Evolutionary conservation across 2,888 invertebrate species (phyloP), one percentile per base, ranked within the genome.

Genomic region (Drosophila longiperda): DNA sequence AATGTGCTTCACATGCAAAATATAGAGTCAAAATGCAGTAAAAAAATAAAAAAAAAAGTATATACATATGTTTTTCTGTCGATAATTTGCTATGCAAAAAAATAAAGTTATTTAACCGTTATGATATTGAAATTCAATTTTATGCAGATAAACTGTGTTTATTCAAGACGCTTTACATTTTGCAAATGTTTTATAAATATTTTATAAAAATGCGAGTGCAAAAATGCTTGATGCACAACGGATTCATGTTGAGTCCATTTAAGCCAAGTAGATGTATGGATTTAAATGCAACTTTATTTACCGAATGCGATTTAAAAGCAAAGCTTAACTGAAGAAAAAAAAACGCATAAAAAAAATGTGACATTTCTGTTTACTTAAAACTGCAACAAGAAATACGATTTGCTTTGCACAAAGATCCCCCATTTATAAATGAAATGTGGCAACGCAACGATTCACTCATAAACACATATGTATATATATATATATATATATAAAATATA

Each of bases 301-400:
- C 66, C 59, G 55, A 66, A 76, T 59, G 55, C 60, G 62, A 78
- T 75, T 82, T 72, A 72, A 82, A 73, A 77, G 73, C 61, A 57
- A 38, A 9, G 53, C 53, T 23, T 23, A 34, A 36, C 26, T 48
- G 26, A 17, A 2, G 8, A 26, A 26, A 23, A 17, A 53, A 15
- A 2, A 11, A 3, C 29, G 29, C 6, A 29, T 29, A 20, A 34
- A 26, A 26, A 75, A 73, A 68, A 75, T 75, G 80, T 65, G 73
- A 73, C 80, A 75, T 73, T 79, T 70, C 73, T 84, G 79, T 83
- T 86, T 82, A 80, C 83, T 85, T 72, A 76, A 86, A 82, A 78
- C 66, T 69, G 75, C 75, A 82, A 71, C 78, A 83, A 79, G 83
- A 83, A 79, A 76, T 81, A 73, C 75, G 73, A 72, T 75, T 63